Base-by-base conservation (phyloP, 2,888 invertebrate species). In the Epistrophe eligans region DNA sequence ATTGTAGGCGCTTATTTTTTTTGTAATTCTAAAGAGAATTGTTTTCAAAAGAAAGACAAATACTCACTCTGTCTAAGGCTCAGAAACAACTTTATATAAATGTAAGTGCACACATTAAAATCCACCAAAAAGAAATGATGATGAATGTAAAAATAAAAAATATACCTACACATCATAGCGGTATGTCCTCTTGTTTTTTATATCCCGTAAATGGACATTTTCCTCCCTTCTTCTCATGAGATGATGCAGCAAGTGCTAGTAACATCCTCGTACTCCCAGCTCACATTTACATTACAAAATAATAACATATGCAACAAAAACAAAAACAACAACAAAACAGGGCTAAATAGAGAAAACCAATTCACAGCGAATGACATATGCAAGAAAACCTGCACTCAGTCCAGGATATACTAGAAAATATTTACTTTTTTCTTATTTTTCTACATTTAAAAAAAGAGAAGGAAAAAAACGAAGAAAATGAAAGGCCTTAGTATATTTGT, bases 341-440 rank as follows among this genome's bases (percentile, higher is more conserved):
- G 66, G 32, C 72, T 45, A 74, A 64, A 72, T 55, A 38, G 52
- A 71, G 38, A 79, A 70, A 85, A 77, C 67, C 80, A 76, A 81
- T 77, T 80, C 67, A 67, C 55, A 70, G 48, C 32, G 80, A 57
- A 73, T 77, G 80, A 80, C 84, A 84, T 73, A 77, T 79, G 80
- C 84, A 84, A 50, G 5, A 38, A 70, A 76, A 48, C 60, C 71
- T 60, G 15, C 58, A 50, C 76, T 66, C 64, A 28, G 28, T 57
- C 48, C 64, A 48, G 50, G 60, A 55, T 28, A 55, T 38, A 17
- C 76, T 72, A 72, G 72, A 70, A 70, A 73, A 60, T 85, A 28
- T 85, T 77, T 80, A 72, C 84, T 80, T 73, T n/a, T 77, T 73
- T 72, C 62, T 76, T 77, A 77, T 70, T 71, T 73, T 62, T 52